Evolutionary conservation across 2,888 invertebrate species (phyloP).

Genomic region (Hypomecis punctinalis): DNA sequence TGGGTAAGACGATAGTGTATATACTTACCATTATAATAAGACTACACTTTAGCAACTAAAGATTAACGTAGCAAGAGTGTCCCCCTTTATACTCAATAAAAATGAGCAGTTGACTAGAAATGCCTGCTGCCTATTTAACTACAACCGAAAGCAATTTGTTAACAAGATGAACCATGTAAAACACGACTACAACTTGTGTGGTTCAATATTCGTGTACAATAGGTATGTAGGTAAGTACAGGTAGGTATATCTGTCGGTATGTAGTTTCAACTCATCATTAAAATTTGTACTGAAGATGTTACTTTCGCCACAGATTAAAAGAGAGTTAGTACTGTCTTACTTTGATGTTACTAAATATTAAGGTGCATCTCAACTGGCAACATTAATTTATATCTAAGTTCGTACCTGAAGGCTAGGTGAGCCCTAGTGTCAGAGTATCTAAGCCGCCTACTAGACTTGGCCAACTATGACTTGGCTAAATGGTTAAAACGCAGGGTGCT

Average conservation of each 20-base stretch:
- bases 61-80: background rate
- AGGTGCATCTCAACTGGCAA: background rate
- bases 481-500: too few relatives aligned
- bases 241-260: background rate
- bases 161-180: slow-evolving; percentile 23
- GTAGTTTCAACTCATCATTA: slow-evolving; percentile 12
- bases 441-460: too few relatives aligned
- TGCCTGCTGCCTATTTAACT: slow-evolving; percentile 3
- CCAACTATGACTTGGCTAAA: too few relatives aligned
- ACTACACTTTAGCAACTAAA: too few relatives aligned
- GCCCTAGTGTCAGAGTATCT: background rate
- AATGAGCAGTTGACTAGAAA: background rate
- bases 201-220: slow-evolving; percentile 27
- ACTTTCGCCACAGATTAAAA: background rate
- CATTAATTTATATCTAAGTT: background rate
- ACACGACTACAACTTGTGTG: slow-evolving; percentile 16
- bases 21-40: too few relatives aligned
- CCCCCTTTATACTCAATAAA: background rate
- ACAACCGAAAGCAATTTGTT: slow-evolving; percentile 28
- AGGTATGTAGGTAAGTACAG: background rate
- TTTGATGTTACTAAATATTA: background rate
- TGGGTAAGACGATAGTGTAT: too few relatives aligned
- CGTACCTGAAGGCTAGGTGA: background rate
- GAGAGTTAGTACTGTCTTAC: background rate
- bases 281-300: slow-evolving; percentile 10